Base-by-base conservation (phyloP, 2,888 invertebrate genomes). In the Idaea aversata region DNA sequence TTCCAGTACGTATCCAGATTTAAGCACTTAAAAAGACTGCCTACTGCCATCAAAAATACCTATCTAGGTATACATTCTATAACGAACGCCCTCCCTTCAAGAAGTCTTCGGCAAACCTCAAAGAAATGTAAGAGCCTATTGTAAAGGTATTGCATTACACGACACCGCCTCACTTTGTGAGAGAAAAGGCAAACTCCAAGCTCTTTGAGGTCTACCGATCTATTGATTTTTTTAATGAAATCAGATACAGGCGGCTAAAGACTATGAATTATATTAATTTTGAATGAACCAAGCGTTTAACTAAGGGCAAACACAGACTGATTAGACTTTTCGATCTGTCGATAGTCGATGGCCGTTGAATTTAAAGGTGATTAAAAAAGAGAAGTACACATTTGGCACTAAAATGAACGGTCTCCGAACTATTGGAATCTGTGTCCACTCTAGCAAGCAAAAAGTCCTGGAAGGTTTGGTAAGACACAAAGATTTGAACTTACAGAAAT, bases 111-210 rank as follows among this genome's bases (percentile, higher is more conserved):
- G 79, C 70, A 35, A 63, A 72, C 78, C 78, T 79, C 83, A 85
- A 84, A 80, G 83, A 85, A 82, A 83, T 15, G 83, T 76, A 67
- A 67, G 72, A 64, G 59, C 35, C 69, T 72, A 76, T 84, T 84
- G 77, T 79, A 81, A 76, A 78, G 71, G 79, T 77, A 82, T 88
- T 85, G 72, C 83, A 75, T 88, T 88, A 85, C 88, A 80, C 70
- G 73, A 74, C 75, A 70, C 74, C 78, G 62, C 73, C 73, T 76
- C 25, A 59, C 13, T 59, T 47, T 10, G 47, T 47, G 47, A 47
- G 13, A 47, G 47, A 47, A 10, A 47, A 47, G 47, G 47, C 47
- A 5, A 47, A 47, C 47, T 47, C 47, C 13, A 13, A 47, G 47
- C 47, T 47, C 47, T 47, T 47, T 47, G 47, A 47, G 47, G 47